Percentiles rank a stretch among this genome's conserved stretches.
phyloP scores from a whole-genome alignment of 2,113 vertebrate species.

The Psephotus haematonotus region DNA sequence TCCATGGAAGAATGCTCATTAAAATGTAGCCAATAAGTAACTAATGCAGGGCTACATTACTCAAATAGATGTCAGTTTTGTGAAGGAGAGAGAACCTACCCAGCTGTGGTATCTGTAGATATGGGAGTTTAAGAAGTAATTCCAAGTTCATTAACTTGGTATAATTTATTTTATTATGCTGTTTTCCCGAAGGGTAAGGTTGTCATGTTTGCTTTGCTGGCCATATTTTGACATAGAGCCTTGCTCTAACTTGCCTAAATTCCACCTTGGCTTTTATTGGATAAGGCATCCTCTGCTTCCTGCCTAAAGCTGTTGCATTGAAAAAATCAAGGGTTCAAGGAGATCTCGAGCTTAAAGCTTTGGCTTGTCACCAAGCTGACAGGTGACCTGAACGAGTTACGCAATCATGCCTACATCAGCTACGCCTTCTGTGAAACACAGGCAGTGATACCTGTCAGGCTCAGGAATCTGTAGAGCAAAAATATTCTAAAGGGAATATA shows the following conservation, averaged over 20 bases:
- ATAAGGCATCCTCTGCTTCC: not conserved
- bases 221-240: not conserved
- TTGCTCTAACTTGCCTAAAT: not conserved
- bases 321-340: constrained; percentile 43
- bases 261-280: not conserved
- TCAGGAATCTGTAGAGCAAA: not conserved
- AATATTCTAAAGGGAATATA: not conserved
- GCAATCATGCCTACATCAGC: not conserved
- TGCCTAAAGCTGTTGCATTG: not conserved
- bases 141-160: not conserved
- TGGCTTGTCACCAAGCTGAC: not conserved
- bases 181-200: not conserved
- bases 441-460: not conserved
- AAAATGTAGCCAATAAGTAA: not conserved
- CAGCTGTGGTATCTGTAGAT: not conserved
- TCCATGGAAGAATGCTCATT: not conserved
- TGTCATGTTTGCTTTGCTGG: not conserved
- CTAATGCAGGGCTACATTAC: not conserved
- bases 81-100: not conserved
- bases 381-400: constrained; percentile 30
- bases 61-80: not conserved
- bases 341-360: constrained; percentile 3
- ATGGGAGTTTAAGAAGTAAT: not conserved
- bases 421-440: not conserved
- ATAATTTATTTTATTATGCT: not conserved